Base-by-base conservation (phyloP, 2,113 vertebrate species). In the Narcine bancroftii region DNA sequence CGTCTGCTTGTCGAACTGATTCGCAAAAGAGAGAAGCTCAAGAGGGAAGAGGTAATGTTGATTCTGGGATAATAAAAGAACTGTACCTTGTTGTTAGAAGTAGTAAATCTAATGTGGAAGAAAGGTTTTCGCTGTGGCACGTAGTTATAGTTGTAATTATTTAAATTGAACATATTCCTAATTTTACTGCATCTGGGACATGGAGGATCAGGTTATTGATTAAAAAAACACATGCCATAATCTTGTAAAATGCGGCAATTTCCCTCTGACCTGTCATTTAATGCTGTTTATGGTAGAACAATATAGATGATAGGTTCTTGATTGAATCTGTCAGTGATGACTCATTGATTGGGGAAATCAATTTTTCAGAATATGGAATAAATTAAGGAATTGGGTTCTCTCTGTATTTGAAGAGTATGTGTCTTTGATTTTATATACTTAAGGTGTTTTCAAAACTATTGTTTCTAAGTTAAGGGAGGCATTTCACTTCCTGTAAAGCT, bases 1-100 rank as follows among this genome's bases (percentile, higher is more conserved):
- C 95, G 99, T 89, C 95, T 99, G 93, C 96, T 99, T 93, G 97
- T 99, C 33, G 99, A 99, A 94, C 97, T 99, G 92, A 99, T 99
- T 93, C 98, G 98, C 1, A 99, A 99, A 94, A 96, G 99, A 94
- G 99, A 99, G 81, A 99, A 99, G 93, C 97, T 99, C 92, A 99
- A 99, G 94, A 95, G 98, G 93, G 98, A 99, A 92, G 98, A 99
- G 97, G 99, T 99, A 92, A 93, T 17, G 24, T 69, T 91, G 63
- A 91, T 91, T 47, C 42, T 17, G 89, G 60, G 60, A 42, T 26
- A n/a, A 24, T 11, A 89, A 91, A 47, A 60, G 56, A 50, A 19
- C 29, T 53, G 33, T 92, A 42, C 13, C 53, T 60, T 85, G 33
- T n/a, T 65, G 33, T 91, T 69, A 10, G 1, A 17, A 6, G 4